Conservation (phyloP, 2,888 invertebrate species). For the Rotaria magnacalcarata region DNA sequence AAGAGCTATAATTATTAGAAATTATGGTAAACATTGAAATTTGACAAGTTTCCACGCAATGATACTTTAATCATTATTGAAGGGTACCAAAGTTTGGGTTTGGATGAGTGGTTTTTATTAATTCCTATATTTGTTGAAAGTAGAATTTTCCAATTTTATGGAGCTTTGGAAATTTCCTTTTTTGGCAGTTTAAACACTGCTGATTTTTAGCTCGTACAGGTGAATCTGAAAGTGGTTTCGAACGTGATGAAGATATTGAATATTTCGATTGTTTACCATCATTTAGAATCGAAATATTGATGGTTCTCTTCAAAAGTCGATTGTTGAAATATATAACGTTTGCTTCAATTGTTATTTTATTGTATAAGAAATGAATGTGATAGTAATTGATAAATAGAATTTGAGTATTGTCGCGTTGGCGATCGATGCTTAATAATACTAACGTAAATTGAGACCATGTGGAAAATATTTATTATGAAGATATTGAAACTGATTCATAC, state of each 20-base stretch:
- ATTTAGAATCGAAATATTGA: constrained; percentile 78
- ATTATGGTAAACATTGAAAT: too few species aligned
- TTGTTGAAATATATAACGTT: constrained; percentile 90
- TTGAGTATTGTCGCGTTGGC: constrained; percentile 84
- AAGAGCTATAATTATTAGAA: too few species aligned
- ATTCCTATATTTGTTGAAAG: too few species aligned
- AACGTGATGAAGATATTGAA: constrained; percentile 88
- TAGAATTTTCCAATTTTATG: too few species aligned
- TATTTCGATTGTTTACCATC: constrained; percentile 90
- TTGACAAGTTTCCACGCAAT: too few species aligned
- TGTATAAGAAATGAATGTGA: constrained; percentile 87
- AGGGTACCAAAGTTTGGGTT: too few species aligned
- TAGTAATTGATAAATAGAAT: constrained; percentile 96
- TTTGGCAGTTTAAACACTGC: too few species aligned
- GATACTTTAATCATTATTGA: too few species aligned
- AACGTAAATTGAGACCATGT: constrained; percentile 88
- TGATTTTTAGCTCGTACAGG: too few species aligned
- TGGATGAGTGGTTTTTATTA: too few species aligned
- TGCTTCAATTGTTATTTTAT: neutral
- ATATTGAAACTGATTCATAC: constrained; percentile 88
- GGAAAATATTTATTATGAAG: constrained; percentile 90
- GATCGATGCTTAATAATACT: constrained; percentile 91
- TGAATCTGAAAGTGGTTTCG: constrained; percentile 69
- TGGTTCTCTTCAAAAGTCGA: constrained; percentile 95
- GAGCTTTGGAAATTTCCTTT: too few species aligned